Evolutionary conservation across 2,113 vertebrate genomes (phyloP).

Genomic region (Rhizomys pruinosus): DNA sequence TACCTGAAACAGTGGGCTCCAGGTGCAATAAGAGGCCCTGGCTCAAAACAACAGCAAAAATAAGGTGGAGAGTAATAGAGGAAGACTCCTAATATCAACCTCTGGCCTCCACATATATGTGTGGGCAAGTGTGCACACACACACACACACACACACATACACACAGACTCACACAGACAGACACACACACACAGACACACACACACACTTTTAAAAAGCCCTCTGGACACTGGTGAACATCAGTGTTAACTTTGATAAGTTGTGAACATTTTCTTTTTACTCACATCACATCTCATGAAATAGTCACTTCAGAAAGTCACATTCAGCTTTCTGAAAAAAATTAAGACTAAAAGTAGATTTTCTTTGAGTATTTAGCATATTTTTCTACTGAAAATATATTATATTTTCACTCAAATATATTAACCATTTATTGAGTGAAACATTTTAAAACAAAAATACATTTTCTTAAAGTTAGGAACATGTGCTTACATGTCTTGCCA

Average conservation of each 20-base stretch:
- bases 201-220: not conserved
- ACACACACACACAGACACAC: not conserved
- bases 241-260: constrained; percentile 19
- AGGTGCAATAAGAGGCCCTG: not conserved
- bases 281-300: constrained; percentile 35
- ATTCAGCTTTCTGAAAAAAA: constrained; percentile 1
- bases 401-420: not conserved
- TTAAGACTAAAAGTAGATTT: not conserved
- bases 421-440: constrained; percentile 21
- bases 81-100: too few species aligned
- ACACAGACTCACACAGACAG: too few species aligned
- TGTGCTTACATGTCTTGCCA: constrained; percentile 55
- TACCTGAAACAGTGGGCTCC: too few species aligned
- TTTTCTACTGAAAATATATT: constrained; percentile 26
- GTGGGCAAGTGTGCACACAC: not conserved
- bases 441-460: not conserved
- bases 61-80: not conserved
- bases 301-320: not conserved
- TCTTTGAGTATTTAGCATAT: constrained; percentile 24
- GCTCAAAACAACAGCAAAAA: not conserved
- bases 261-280: constrained; percentile 55
- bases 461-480: constrained; percentile 27
- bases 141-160: not conserved
- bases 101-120: not conserved
- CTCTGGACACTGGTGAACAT: not conserved